Base-by-base conservation (phyloP, 2,888 invertebrate genomes). In the Laothoe populi region DNA sequence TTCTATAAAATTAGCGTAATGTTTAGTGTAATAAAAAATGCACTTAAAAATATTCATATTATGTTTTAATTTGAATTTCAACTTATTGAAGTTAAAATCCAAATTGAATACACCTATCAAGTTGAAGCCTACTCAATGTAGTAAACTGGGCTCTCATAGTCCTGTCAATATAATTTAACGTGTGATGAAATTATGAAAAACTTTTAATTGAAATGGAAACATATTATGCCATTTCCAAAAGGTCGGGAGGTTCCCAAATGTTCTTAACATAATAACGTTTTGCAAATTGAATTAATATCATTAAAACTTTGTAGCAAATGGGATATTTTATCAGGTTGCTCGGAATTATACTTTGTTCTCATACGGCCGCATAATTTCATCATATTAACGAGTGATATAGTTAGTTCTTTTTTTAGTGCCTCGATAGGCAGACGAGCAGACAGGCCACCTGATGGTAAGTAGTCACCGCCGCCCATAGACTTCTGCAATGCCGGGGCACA, bases 211-310 rank as follows among this genome's bases (percentile, higher is more conserved):
- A 46, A 46, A 46, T 23, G 21, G 46, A 31, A 24, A 46, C 46
- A 23, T 23, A 21, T 23, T 23, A 46, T 23, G 23, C 13, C 10
- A 19, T 45, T 21, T 46, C 23, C 21, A 21, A 21, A 13, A 46
- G 21, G 23, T 23, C 46, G 10, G 21, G 46, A 46, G 23, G 23
- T 13, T 23, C 21, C 59, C 24, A 24, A 31, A 66, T 60, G 59
- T 59, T 44, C 67, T 67, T 68, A 64, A 68, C 66, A 66, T 24
- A 19, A 48, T 23, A n/a, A 13, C n/a, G 48, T 8, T 40, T 60
- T 38, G 24, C 2, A 23, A 21, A 42, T 24, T 42, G 42, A 58
- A 42, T 58, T 31, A 24, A 13, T 16, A 21, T 21, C 21, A 40
- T 42, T 23, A 16, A 58, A 24, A 24, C 21, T 58, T 58, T 58